Percentiles rank a stretch among this genome's conserved stretches.
Conservation (phyloP, 1,140 invertebrate species). For the Anoplophora glabripennis region DNA sequence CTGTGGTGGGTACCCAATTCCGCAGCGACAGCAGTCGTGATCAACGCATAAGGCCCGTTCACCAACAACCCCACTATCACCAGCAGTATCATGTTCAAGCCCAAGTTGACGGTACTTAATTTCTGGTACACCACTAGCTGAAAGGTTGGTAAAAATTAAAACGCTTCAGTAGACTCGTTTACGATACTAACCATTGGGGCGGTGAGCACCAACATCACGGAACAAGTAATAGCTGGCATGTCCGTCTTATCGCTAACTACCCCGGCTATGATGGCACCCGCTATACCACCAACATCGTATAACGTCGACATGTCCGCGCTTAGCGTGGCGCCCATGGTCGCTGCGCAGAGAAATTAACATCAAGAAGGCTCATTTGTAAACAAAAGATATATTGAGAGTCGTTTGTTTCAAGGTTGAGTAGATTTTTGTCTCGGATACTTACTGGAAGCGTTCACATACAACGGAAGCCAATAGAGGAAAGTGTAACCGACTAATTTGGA, state of each 20-base stretch:
- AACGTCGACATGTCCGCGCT: conserved; percentile 85
- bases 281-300: conserved; percentile 88
- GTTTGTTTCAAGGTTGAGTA: too few relatives aligned
- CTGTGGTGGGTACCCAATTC: conserved; percentile 88
- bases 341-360: conserved; percentile 53
- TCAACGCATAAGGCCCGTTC: conserved; percentile 93
- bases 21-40: conserved; percentile 93
- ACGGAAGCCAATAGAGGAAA: conserved; percentile 94
- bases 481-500: conserved; percentile 97
- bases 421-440: conserved; percentile 51
- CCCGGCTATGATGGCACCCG: conserved; percentile 87
- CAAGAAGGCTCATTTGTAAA: neutral
- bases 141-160: conserved; percentile 15
- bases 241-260: conserved; percentile 78
- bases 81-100: conserved; percentile 68
- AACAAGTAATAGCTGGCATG: conserved; percentile 82
- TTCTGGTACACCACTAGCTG: conserved; percentile 79
- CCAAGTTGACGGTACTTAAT: conserved; percentile 62
- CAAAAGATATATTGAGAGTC: neutral
- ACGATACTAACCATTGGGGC: conserved; percentile 72
- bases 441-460: conserved; percentile 85
- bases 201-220: conserved; percentile 74
- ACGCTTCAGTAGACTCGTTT: neutral
- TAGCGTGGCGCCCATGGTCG: conserved; percentile 62
- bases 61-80: conserved; percentile 79